phyloP scores from a whole-genome alignment of 2,797 vertebrate species.

The Cyclura pinguis region DNA sequence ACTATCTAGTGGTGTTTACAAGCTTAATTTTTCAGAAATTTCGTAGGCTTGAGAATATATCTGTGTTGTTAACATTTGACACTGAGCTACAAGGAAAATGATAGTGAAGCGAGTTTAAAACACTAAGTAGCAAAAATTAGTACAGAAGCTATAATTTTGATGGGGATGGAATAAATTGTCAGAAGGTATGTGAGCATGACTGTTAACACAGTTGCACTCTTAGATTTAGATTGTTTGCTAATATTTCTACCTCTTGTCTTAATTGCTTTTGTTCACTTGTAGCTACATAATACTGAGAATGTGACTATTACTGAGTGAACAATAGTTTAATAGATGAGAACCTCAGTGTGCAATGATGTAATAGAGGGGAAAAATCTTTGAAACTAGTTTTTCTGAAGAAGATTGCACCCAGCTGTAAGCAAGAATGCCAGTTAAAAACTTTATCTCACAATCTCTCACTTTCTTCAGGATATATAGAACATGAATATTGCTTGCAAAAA shows the following conservation, averaged over 20 bases:
- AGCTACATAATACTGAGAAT: background rate
- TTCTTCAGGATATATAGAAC: background rate
- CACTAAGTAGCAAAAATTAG: constrained; percentile 60
- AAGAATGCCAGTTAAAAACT: background rate
- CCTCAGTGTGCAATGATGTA: background rate
- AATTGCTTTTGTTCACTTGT: constrained; percentile 24
- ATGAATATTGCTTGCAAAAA: background rate
- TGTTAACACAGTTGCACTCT: constrained; percentile 69
- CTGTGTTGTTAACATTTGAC: constrained; percentile 68
- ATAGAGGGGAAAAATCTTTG: background rate
- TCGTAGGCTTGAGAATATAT: constrained; percentile 50
- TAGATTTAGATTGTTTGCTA: constrained; percentile 62
- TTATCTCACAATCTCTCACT: background rate
- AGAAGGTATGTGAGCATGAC: constrained; percentile 74
- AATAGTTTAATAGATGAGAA: background rate
- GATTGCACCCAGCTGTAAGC: background rate
- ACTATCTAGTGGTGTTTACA: background rate
- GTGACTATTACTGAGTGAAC: background rate
- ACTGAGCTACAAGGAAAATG: constrained; percentile 70
- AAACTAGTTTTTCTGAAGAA: background rate
- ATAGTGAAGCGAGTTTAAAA: constrained; percentile 70
- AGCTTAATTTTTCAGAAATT: constrained; percentile 54
- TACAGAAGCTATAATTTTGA: constrained; percentile 79
- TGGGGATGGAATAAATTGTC: constrained; percentile 73
- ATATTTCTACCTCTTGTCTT: constrained; percentile 64